Base-by-base conservation (phyloP, 2,888 invertebrate species). In the Clivina fossor region DNA sequence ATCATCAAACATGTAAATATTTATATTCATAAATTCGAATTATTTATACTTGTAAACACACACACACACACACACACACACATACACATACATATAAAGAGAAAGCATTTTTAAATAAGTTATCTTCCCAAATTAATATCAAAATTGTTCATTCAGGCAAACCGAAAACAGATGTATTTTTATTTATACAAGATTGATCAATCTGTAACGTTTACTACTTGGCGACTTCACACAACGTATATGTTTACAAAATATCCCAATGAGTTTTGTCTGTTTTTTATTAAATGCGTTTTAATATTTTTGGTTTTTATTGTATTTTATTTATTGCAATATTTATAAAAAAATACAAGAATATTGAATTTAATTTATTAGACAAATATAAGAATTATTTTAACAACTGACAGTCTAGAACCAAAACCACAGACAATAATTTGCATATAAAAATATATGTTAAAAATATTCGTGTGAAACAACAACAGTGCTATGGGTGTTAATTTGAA, bases 371-470 rank as follows among this genome's bases (percentile, higher is more conserved):
- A n/a, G n/a, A n/a, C n/a, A n/a, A n/a, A n/a, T n/a, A n/a, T n/a
- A n/a, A n/a, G n/a, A n/a, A n/a, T n/a, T n/a, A 15, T 41, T 41
- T 9, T 15, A 41, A 41, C 24, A 11, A 41, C 3, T 24, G 15
- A 9, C 8, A 24, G 24, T 24, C 24, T n/a, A n/a, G n/a, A 13
- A 26, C 41, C 41, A 16, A 41, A 41, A 26, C 24, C 41, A 41
- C 41, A 41, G 22, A 24, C 13, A 41, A 20, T 26, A 41, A 15
- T 24, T 7, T 26, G 26, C 5, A 26, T 26, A 26, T 26, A 8
- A 26, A 15, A 16, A 41, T 22, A 41, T 15, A 41, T 41, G 41
- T 24, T 41, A 24, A 41, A 18, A 41, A 41, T 41, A 22, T 41
- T 7, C 26, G 13, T n/a, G n/a, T n/a, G 24, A 22, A 9, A 8